phyloP scores from a whole-genome alignment of 2,113 vertebrate genomes.

The Asarcornis scutulata region DNA sequence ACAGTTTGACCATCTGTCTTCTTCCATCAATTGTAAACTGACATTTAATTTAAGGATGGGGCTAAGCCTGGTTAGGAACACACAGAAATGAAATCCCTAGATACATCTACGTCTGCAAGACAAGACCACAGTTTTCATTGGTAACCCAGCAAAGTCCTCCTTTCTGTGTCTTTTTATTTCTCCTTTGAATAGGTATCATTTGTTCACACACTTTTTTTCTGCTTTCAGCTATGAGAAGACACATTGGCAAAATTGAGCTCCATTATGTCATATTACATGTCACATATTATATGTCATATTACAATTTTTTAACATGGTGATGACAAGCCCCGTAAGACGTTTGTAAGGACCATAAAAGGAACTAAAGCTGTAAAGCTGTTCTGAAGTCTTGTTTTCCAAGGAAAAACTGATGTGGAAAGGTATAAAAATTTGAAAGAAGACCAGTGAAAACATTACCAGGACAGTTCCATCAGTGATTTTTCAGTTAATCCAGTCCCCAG shows the following conservation, averaged over 20 bases:
- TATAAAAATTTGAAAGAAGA: not conserved
- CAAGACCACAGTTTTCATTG: not conserved
- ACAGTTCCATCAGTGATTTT: not conserved
- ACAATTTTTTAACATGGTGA: not conserved
- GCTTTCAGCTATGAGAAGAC: not conserved
- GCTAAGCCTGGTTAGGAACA: not conserved
- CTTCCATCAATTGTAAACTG: not conserved
- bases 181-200: not conserved
- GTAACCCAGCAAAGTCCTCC: not conserved
- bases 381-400: not conserved
- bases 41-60: not conserved
- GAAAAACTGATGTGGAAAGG: not conserved
- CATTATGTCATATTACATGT: not conserved
- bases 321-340: not conserved
- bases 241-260: not conserved
- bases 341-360: not conserved
- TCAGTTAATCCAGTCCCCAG: not conserved
- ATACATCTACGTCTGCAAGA: not conserved
- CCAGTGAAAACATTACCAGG: not conserved
- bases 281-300: not conserved
- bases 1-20: not conserved
- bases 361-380: not conserved
- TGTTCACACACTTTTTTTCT: not conserved
- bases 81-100: not conserved
- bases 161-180: not conserved